A percentile compares a stretch with the other conserved stretches of the same genome.
Evolutionary conservation across 2,113 vertebrate species (phyloP).

Genomic region (Datnioides undecimradiatus): DNA sequence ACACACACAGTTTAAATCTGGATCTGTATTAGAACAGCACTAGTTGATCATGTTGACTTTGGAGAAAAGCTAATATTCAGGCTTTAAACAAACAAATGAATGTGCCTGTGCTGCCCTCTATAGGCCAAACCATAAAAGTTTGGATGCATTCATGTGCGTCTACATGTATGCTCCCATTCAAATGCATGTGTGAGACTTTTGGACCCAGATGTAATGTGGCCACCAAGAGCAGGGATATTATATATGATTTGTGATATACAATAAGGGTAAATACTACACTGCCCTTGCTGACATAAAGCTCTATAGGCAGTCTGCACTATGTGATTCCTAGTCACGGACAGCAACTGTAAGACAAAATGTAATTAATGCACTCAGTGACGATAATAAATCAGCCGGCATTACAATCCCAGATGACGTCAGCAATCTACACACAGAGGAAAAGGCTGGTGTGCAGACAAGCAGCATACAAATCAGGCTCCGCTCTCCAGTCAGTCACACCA

Average conservation of each 20-base stretch:
- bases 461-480: constrained; percentile 42
- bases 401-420: not conserved
- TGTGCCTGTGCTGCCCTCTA: constrained; percentile 37
- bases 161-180: too few relatives aligned
- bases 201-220: too few relatives aligned
- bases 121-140: not conserved
- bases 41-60: not conserved
- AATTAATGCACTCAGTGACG: constrained; percentile 1
- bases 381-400: constrained; percentile 7
- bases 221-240: not conserved
- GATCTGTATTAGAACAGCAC: not conserved
- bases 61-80: not conserved
- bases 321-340: not conserved
- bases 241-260: too few relatives aligned
- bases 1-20: not conserved
- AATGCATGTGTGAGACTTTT: too few relatives aligned
- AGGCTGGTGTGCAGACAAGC: constrained; percentile 14
- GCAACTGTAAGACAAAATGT: not conserved
- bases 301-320: not conserved
- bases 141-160: not conserved
- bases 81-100: not conserved
- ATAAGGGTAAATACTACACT: not conserved
- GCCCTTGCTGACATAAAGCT: not conserved
- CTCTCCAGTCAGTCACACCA: constrained; percentile 9
- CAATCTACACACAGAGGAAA: constrained; percentile 8